A percentile compares a stretch with the other conserved stretches of the same genome.
Evolutionary conservation across 1,140 invertebrate species (phyloP).

Genomic region (Zaprionus ghesquierei): DNA sequence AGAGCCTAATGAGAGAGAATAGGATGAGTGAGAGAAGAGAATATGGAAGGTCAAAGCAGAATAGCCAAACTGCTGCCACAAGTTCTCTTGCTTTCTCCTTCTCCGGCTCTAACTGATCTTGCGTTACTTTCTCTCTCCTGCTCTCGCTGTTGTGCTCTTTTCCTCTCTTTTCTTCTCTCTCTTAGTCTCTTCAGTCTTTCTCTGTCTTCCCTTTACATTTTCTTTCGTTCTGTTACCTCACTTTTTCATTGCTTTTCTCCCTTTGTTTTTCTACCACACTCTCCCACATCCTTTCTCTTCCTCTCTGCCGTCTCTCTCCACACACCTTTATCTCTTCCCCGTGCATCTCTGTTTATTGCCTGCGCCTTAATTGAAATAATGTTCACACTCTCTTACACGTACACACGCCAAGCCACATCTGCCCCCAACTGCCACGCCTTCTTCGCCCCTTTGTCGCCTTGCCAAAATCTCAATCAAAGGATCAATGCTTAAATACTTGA

Average conservation of each 20-base stretch:
- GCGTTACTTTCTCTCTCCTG: no score
- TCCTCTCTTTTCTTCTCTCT: no score
- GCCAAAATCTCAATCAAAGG: conserved; percentile 44
- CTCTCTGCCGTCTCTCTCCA: background rate
- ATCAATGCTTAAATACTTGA: conserved; percentile 35
- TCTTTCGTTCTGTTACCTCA: no score
- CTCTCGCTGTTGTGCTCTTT: no score
- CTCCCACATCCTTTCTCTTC: background rate
- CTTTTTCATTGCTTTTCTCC: background rate
- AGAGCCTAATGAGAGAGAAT: background rate
- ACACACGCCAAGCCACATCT: conserved; percentile 5
- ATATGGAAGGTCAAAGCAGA: no score
- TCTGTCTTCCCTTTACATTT: no score
- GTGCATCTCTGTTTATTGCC: conserved; percentile 4
- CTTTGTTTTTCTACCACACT: background rate
- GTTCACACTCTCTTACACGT: conserved; percentile 29
- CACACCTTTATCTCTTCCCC: background rate
- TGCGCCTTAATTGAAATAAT: conserved; percentile 43
- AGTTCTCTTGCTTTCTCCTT: no score
- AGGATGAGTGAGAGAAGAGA: background rate
- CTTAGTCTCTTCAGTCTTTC: no score
- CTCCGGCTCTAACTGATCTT: no score
- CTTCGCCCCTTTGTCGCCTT: no score
- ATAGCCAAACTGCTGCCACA: no score
- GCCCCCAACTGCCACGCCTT: conserved; percentile 1